Conservation (phyloP, 2,888 invertebrate genomes). For the Chirona hameri region DNA sequence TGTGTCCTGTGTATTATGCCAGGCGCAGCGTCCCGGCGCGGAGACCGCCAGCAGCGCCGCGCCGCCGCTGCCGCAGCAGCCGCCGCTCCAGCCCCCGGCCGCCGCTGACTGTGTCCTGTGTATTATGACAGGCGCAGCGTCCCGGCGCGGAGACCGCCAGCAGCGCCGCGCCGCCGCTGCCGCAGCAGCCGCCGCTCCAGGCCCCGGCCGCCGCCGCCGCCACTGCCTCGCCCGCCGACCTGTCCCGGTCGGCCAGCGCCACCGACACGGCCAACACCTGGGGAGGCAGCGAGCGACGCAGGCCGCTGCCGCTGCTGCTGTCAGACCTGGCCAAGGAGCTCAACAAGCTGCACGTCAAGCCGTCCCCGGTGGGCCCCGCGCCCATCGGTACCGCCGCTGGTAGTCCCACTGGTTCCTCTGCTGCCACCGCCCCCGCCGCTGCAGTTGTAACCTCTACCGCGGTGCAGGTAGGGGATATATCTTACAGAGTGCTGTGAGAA, state of each 20-base stretch:
- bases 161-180: neutral
- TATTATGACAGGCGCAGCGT: too few relatives aligned
- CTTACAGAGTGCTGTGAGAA: neutral
- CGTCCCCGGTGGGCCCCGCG: neutral
- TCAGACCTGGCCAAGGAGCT: conserved; percentile 23
- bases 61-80: too few relatives aligned
- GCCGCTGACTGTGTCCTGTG: too few relatives aligned
- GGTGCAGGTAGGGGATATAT: neutral
- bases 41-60: neutral
- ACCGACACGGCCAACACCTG: neutral
- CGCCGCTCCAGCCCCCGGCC: neutral
- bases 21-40: neutral
- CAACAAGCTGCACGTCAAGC: neutral
- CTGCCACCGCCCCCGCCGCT: neutral
- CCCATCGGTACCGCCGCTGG: too few relatives aligned
- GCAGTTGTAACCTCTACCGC: too few relatives aligned
- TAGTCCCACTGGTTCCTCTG: too few relatives aligned
- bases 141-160: too few relatives aligned
- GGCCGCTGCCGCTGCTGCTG: neutral
- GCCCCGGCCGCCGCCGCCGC: neutral
- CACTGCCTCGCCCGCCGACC: neutral
- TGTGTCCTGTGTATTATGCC: neutral
- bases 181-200: neutral
- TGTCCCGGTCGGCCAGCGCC: neutral
- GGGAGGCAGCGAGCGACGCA: neutral